A percentile compares a stretch with the other conserved stretches of the same genome.
Evolutionary conservation across 2,888 invertebrate species (phyloP).

Genomic region (Drosophila eohydei): DNA sequence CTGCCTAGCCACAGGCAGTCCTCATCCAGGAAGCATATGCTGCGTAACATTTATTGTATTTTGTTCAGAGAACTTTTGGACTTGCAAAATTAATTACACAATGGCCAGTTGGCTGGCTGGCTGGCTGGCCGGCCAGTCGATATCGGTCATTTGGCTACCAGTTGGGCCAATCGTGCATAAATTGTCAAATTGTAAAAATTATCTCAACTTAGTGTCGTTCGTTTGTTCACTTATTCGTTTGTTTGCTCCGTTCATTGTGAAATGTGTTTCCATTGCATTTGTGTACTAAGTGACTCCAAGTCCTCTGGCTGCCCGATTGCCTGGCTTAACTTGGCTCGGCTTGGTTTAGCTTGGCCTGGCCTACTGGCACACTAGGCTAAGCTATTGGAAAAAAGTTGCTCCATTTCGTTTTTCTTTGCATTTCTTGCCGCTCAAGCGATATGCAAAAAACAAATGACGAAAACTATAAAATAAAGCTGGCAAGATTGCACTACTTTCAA

Average conservation of each 20-base stretch:
- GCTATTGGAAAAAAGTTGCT: slow-evolving; percentile 49
- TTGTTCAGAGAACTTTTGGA: slow-evolving; percentile 61
- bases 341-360: slow-evolving; percentile 22
- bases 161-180: slow-evolving; percentile 73
- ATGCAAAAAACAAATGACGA: slow-evolving; percentile 62
- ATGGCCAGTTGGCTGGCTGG: slow-evolving; percentile 44
- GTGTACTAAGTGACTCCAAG: slow-evolving; percentile 51
- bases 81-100: slow-evolving; percentile 77
- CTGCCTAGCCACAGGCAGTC: slow-evolving; percentile 65
- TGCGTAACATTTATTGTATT: slow-evolving; percentile 56
- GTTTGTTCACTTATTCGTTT: slow-evolving; percentile 31
- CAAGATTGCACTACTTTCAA: not conserved
- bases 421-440: slow-evolving; percentile 54
- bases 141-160: slow-evolving; percentile 35
- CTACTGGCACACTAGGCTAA: slow-evolving; percentile 28
- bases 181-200: slow-evolving; percentile 83
- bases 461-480: slow-evolving; percentile 18
- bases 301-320: slow-evolving; percentile 23
- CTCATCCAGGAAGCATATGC: slow-evolving; percentile 72
- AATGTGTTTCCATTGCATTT: slow-evolving; percentile 71
- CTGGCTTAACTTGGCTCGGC: slow-evolving; percentile 24
- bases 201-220: slow-evolving; percentile 74
- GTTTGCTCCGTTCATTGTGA: slow-evolving; percentile 63
- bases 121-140: slow-evolving; percentile 3
- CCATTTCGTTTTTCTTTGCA: slow-evolving; percentile 67